Conservation (phyloP, 2,797 vertebrate species). For the Chaunax sp. region DNA sequence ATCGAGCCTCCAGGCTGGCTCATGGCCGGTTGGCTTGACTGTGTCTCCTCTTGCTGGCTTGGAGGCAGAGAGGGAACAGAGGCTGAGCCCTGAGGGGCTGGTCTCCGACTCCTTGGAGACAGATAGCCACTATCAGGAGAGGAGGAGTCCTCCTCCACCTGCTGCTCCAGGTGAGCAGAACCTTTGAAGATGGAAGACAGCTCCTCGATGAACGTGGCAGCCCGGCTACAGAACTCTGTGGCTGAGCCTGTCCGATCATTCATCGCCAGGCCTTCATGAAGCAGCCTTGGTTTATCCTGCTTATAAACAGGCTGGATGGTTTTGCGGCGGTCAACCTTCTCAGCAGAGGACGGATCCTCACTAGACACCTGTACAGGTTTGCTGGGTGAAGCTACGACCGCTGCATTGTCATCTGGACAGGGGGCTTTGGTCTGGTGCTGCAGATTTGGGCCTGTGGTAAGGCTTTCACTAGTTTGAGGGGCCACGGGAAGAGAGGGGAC, state of each 20-base stretch:
- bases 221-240: constrained; percentile 90
- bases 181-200: constrained; percentile 95
- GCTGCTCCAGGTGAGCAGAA: constrained; percentile 83
- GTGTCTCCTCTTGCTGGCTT: constrained; percentile 62
- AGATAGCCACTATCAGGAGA: constrained; percentile 97
- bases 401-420: constrained; percentile 50
- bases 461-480: constrained; percentile 60
- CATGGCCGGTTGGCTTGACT: constrained; percentile 50
- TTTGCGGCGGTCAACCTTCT: constrained; percentile 73
- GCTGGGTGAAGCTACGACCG: constrained; percentile 59
- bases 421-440: constrained; percentile 74
- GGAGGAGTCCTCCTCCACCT: constrained; percentile 90
- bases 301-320: constrained; percentile 79
- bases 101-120: constrained; percentile 87
- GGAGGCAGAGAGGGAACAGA: constrained; percentile 59
- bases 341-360: constrained; percentile 45
- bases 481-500: constrained; percentile 25
- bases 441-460: constrained; percentile 34
- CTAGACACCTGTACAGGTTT: constrained; percentile 51
- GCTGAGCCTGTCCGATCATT: constrained; percentile 82
- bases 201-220: constrained; percentile 95
- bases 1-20: constrained; percentile 5
- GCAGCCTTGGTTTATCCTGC: constrained; percentile 83
- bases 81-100: constrained; percentile 65
- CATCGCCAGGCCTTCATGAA: constrained; percentile 77